Evolutionary conservation across 2,888 invertebrate species (phyloP), one percentile per base, ranked within the genome.

Genomic region (Rutpela maculata): DNA sequence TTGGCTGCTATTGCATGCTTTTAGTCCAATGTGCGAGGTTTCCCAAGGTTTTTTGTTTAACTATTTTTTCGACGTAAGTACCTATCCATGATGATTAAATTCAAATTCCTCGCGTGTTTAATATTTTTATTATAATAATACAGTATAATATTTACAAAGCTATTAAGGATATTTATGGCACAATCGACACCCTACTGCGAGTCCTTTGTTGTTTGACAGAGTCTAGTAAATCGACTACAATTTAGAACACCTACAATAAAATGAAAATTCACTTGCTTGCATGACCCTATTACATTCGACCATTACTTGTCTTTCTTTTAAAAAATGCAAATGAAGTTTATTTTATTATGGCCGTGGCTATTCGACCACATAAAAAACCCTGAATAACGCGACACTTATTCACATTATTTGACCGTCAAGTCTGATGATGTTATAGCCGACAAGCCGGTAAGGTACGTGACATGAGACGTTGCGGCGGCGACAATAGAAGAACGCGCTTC

Each of bases 391-490:
- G 80, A 80, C 83, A 81, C 79, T 84, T 84, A 82, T 84, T 86
- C 84, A 83, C 82, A 80, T 82, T 83, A 82, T 82, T 81, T 77
- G 83, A 80, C 83, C 80, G 80, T 81, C 82, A 81, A 78, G 63
- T 80, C 75, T 68, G 78, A 78, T 82, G 81, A 83, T 82, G 80
- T 77, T 80, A 81, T 80, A 79, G 75, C 82, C 79, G 74, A 75
- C 80, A 83, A 80, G 78, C 81, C 82, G 75, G 80, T 81, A 82
- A 75, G 75, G 83, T 85, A 86, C 86, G 86, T 86, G 86, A 85
- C 85, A 80, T 74, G 77, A 81, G 83, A 79, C 83, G 78, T 79
- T 75, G 74, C 80, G 84, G 83, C 85, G 84, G 84, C 84, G 81
- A 84, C 83, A 83, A 83, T 83, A 85, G 82, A 85, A 78, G 76